These are phyloP conservation scores for Sciurus niger DNA, from an alignment of 2,113 vertebrate species.

Conservation along the genomic window DNA sequence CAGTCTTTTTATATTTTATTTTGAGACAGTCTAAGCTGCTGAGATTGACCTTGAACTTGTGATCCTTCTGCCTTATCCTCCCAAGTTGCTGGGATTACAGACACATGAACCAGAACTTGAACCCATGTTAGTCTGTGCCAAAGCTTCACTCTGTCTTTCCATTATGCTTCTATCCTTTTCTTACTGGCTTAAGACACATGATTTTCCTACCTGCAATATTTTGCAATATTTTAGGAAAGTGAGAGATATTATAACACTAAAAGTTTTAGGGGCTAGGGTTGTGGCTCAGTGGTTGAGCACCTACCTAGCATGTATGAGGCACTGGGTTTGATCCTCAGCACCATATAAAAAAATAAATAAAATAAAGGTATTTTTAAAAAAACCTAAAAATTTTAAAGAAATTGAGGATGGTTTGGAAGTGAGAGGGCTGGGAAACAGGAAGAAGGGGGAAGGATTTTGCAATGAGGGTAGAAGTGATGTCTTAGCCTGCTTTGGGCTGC, in stretches of 20 bases:
- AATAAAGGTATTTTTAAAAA: no score
- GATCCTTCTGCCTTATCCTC: no score
- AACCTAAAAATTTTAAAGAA: neutral
- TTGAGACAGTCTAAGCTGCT: no score
- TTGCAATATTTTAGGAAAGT: neutral
- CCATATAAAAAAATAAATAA: no score
- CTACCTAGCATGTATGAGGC: no score
- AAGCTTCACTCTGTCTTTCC: neutral
- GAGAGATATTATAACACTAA: neutral
- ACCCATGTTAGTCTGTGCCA: neutral
- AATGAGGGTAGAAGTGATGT: neutral
- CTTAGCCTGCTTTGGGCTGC: neutral
- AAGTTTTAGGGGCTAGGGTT: neutral
- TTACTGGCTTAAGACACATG: neutral
- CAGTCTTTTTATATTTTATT: no score
- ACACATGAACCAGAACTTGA: neutral
- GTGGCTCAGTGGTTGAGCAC: no score
- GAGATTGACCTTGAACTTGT: no score
- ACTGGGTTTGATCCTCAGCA: no score
- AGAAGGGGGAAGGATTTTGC: neutral
- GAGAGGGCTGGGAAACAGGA: neutral
- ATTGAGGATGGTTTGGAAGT: neutral
- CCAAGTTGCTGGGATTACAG: no score
- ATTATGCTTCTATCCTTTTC: neutral
- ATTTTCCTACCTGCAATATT: neutral